phyloP scores from a whole-genome alignment of 1,140 invertebrate genomes.

The Contarinia nasturtii region DNA sequence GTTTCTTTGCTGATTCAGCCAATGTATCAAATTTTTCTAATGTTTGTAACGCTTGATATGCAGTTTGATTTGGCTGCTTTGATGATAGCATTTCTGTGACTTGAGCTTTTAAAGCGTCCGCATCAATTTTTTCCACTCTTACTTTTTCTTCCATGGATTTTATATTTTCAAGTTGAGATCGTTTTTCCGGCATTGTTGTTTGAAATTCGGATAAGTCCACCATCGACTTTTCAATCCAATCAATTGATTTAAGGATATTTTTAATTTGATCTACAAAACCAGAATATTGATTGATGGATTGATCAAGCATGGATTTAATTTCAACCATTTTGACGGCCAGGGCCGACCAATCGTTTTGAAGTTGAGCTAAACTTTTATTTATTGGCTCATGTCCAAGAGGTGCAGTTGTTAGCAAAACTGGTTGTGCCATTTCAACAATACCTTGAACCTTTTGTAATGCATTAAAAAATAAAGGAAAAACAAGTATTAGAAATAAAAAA shows the following conservation, averaged over 20 bases:
- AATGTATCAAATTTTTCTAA: conserved; percentile 61
- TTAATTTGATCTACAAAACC: conserved; percentile 76
- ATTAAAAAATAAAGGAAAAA: too few species aligned
- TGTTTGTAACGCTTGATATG: conserved; percentile 66
- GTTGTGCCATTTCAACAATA: conserved; percentile 73
- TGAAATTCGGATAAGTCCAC: conserved; percentile 56
- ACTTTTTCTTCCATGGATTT: conserved; percentile 77
- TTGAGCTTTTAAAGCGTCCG: conserved; percentile 71
- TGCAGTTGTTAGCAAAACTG: conserved; percentile 82
- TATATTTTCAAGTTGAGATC: conserved; percentile 63
- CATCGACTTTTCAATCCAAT: conserved; percentile 50
- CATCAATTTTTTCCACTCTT: conserved; percentile 77
- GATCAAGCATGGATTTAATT: conserved; percentile 71
- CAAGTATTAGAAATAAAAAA: too few species aligned
- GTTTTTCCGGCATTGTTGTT: conserved; percentile 65
- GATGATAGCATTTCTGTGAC: conserved; percentile 72
- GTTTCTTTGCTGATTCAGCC: conserved; percentile 46
- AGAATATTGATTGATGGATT: conserved; percentile 76
- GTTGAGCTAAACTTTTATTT: conserved; percentile 56
- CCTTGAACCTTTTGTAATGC: conserved; percentile 59
- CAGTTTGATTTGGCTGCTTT: conserved; percentile 62
- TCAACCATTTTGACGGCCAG: conserved; percentile 76
- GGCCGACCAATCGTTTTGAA: conserved; percentile 81
- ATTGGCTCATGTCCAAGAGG: conserved; percentile 70
- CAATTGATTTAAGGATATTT: conserved; percentile 61